Base-by-base conservation (phyloP, 2,888 invertebrate genomes). In the Drosophila suboccidentalis region DNA sequence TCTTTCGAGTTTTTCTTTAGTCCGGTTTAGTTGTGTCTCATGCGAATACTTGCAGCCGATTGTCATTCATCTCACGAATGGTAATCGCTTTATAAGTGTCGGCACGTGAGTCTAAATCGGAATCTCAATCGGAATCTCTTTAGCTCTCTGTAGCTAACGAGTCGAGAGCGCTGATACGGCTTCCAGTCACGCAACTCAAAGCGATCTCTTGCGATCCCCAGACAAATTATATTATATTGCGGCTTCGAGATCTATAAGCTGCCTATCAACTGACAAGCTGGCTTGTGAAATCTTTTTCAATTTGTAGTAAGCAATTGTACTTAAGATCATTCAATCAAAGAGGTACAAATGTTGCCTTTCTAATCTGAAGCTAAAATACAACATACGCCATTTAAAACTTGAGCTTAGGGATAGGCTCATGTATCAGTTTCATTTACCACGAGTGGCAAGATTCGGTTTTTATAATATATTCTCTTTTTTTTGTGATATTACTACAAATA, bases 71-170 rank as follows among this genome's bases (percentile, higher is more conserved):
- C 69, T 58, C 60, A 34, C 47, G 61, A 36, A 17, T 50, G 53
- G 68, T 87, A 89, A 89, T 89, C 86, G 66, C 79, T 85, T 85
- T 89, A 85, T 85, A 85, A 89, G 79, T 78, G 90, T 59, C 76
- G 57, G 82, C 84, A 85, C 84, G 84, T 85, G 84, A 89, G 66
- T 79, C 59, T 44, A 22, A 29, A 38, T 34, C 55, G 4, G 6
- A 36, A 44, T 41, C 53, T 13, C 10, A 38, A 41, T 50, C 29
- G 15, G n/a, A 38, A 49, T 44, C 51, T 34, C 36, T 22, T 36
- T 59, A n/a, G 38, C n/a, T 51, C 22, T 29, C 29, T 8, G 29
- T 29, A 29, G 17, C 3, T 43, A 36, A 29, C 63, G 50, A 57
- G 49, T 19, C 22, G 5, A 1, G 39, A n/a, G 65, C 76, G 65